These are phyloP conservation scores for Agapornis roseicollis DNA, from an alignment of 2,113 vertebrate species.

Conservation along the genomic window DNA sequence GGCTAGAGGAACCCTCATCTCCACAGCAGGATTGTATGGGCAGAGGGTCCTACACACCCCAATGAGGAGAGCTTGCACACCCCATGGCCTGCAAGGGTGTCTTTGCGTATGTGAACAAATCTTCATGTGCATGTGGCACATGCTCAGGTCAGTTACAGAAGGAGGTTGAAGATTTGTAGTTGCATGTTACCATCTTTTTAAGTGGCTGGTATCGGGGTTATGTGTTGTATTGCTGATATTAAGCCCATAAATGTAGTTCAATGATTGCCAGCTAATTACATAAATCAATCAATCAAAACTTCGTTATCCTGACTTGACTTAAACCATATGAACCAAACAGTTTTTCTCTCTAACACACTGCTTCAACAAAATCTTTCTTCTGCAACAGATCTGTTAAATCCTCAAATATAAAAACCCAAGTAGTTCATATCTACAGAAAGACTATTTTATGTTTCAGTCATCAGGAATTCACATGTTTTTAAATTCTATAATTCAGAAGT, in stretches of 20 bases:
- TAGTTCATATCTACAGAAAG: not conserved
- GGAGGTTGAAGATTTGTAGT: not conserved
- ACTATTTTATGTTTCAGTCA: not conserved
- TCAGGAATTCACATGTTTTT: not conserved
- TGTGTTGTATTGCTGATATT: not conserved
- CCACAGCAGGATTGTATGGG: accelerated
- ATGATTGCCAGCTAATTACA: not conserved
- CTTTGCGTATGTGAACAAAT: not conserved
- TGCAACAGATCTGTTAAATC: not conserved
- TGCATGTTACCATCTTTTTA: not conserved
- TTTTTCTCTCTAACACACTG: not conserved
- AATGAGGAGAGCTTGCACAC: not conserved
- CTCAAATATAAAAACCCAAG: not conserved
- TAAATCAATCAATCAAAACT: not conserved
- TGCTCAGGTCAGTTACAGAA: not conserved
- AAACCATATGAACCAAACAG: not conserved
- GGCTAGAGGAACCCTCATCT: not conserved
- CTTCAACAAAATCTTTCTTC: not conserved
- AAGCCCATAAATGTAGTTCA: not conserved
- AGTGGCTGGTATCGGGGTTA: not conserved
- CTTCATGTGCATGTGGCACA: not conserved
- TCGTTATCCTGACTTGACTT: not conserved
- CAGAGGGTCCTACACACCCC: not conserved
- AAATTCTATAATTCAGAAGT: not conserved
- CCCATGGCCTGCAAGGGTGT: not conserved